Evolutionary conservation across 1,140 invertebrate genomes (phyloP), one percentile per base, ranked within the genome.

Genomic region (Drosophila grimshawi): DNA sequence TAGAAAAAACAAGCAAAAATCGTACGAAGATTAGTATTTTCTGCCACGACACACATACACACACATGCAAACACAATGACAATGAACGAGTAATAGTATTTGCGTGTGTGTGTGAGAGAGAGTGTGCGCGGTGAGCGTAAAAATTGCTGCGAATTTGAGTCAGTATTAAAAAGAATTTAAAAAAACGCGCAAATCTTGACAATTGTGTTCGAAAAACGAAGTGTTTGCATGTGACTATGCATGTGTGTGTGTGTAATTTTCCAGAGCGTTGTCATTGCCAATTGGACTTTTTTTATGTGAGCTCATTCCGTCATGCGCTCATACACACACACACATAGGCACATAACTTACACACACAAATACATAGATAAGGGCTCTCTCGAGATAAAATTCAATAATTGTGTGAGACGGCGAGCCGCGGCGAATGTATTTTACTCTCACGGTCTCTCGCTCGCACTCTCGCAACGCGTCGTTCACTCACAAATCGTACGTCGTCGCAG

Each of bases 401-500:
- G 66, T 57, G 66, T 60, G 59, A 63, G 46, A 32, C 62, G 63
- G 19, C 1, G 19, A 19, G 19, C 19, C 66, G 46, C 53, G 41
- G 51, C 46, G 78, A 81, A 57, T 80, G 46, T 32, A n/a, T 27
- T 61, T 72, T 55, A 37, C 71, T 45, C 64, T 62, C 49, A 37
- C 19, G 19, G 19, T 19, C 19, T 19, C 19, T 19, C 19, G 19
- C 19, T 19, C 19, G 19, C 19, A 19, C 76, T 71, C 63, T 74
- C 41, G 33, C 10, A 37, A 52, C 69, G 49, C 62, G 55, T 64
- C 62, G 55, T 64, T 89, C 85, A 88, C 81, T 89, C 85, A 77
- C 66, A 88, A 80, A 82, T 56, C 69, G 77, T 77, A 80, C 85
- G 74, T 81, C 67, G 85, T 81, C 70, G 85, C 79, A 89, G 86